Base-by-base conservation (phyloP, 2,888 invertebrate species). In the Phlogophora meticulosa region DNA sequence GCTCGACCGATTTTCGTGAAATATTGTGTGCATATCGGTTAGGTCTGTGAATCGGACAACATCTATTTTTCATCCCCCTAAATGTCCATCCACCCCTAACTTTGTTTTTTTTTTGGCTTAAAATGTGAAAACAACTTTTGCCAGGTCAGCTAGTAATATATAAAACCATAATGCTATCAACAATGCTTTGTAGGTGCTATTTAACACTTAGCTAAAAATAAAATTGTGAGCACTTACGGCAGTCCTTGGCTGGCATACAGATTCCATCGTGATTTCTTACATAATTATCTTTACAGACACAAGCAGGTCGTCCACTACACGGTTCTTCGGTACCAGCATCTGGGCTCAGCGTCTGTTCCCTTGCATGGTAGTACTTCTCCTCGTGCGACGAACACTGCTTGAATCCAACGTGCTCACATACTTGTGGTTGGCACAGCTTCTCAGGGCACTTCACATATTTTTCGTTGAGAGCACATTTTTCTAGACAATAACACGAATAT, bases 401-500 rank as follows among this genome's bases (percentile, higher is more conserved):
- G 7, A 48, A 0, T 0, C 78, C 75, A 3, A 70, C 59, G 1
- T 78, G 20, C 9, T 64, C 58, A 53, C 78, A 79, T 28, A 55
- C n/a, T 68, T 79, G 80, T 7, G 80, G 80, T 7, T 53, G 17
- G n/a, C 70, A 72, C 1, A 52, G 20, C 15, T 64, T 76, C 36
- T 46, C 61, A 1, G 78, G 76, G 7, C 80, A 78, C 3, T 34
- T 24, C 7, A 40, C 65, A 32, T 48, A 79, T 64, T 4, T 79
- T 57, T 78, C 80, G 15, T 78, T 24, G 4, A 2, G 15, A 4
- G 66, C 69, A 46, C 78, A 79, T 51, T 55, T 66, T 61, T 17
- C 78, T 78, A 34, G 4, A 56, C 0, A 58, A 13, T 9, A 40
- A 10, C 11, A 51, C 11, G 17, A 34, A 17, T 32, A n/a, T 43